Base-by-base conservation (phyloP, 2,113 vertebrate species). In the Polypterus senegalus region DNA sequence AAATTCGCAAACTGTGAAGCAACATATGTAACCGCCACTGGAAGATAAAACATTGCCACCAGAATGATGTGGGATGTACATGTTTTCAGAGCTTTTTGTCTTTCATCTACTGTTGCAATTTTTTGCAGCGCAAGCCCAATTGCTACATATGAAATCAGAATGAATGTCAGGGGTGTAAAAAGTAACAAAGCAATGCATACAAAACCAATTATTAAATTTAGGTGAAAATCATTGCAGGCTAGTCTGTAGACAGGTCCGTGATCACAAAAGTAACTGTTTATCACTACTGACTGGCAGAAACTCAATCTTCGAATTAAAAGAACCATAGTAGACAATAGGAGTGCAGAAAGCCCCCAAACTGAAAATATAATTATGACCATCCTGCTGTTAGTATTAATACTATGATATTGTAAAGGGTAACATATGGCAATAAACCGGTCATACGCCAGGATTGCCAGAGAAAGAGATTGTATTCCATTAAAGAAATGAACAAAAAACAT, bases 351-450 rank as follows among this genome's bases (percentile, higher is more conserved):
- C 5, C 52, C 1, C 77, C 75, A 82, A 3, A 2, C 7, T 54
- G 43, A 56, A 3, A 65, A 1, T 61, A 81, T 56, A 4, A 76
- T 66, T 4, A 54, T 6, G 62, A 48, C 0, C 62, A 77, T 8
- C 47, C 57, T 4, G 57, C 2, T 8, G 58, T 61, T 70, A 0
- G 77, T 76, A 11, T 79, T 54, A 46, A 78, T 60, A 11, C 47
- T 65, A 10, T 76, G 67, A 48, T 77, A 79, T 9, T 63, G 63
- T 11, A 82, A 65, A 59, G 80, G 80, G 27, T 72, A 73, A 7
- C 74, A 78, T 63, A 83, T 81, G 0, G 81, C 77, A 53, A 80
- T 48, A 3, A 80, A 59, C 68, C 80, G 74, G 67, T 83, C 80
- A 67, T 71, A 81, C 6, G 79, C 66, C 67, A 83, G 72, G 3